Evolutionary conservation across 2,888 invertebrate species (phyloP), one percentile per base, ranked within the genome.

Genomic region (Ennomos fuscantarius): DNA sequence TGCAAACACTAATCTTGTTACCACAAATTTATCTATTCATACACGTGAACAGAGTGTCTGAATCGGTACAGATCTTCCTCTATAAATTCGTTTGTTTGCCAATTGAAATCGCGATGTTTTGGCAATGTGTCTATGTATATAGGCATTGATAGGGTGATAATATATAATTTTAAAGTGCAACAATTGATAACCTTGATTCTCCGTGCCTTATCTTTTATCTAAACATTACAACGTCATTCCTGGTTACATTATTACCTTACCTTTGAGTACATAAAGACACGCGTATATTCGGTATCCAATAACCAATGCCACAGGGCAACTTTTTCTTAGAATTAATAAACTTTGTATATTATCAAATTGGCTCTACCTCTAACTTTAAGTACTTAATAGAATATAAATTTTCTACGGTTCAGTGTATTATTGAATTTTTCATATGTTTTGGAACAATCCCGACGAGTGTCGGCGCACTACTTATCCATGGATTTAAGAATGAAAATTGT

Each of bases 1-100:
- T 47, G 37, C 46, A 40, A 56, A 35, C 36, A 36, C 49, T 62
- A 43, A 55, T 60, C 51, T 55, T 54, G 46, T 61, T 58, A 47
- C 36, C 50, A 58, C 55, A 43, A 66, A 68, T 64, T 59, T 69
- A 68, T 64, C 57, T 69, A 64, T 67, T 72, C 68, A 69, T 74
- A 75, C 68, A 66, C 56, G 62, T 66, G 60, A 67, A 73, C 81
- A 81, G 82, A 81, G 83, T 82, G 81, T 78, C 78, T 78, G 72
- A 73, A 78, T 79, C 71, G 73, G 69, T 65, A 70, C 72, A 66
- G 65, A 24, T 63, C 72, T 72, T 79, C 76, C 77, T 77, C 75
- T 76, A 73, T 81, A 77, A 75, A 73, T 65, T 63, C 72, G 65
- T 66, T 71, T 63, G 68, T 70, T 69, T 60, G 57, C 62, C 44